Evolutionary conservation across 2,888 invertebrate species (phyloP), one percentile per base, ranked within the genome.

Genomic region (Boloria selene): DNA sequence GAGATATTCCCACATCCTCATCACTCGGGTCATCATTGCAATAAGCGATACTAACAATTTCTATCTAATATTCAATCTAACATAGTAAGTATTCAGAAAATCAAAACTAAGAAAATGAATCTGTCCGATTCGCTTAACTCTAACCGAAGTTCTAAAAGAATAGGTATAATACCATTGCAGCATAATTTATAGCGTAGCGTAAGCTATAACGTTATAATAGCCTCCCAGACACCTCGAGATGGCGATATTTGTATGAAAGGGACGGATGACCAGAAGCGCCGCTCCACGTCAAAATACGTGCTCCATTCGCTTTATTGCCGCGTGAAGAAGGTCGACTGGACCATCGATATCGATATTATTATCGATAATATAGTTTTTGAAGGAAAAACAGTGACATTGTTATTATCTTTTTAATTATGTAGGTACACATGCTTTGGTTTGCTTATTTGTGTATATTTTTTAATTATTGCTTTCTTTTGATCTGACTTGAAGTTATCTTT

Each of bases 221-320:
- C 86, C 83, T 87, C 79, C 79, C 88, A 86, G 87, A 87, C 88
- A 89, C 89, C 87, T 88, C 81, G 73, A 81, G 88, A 90, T 69
- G 74, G 51, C 64, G 73, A 72, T 73, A 82, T 83, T 65, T 51
- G 85, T 18, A 72, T 61, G 83, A 90, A 72, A 7, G 79, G 71
- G 87, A 88, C 14, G 75, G 70, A 70, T 67, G 88, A 90, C 89
- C 92, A 92, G 92, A 92, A 92, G 92, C 92, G 92, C 92, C 92
- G 90, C 90, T 90, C 85, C 84, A 89, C 92, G 92, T 92, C 92
- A 91, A 92, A 92, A 92, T 92, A 92, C 92, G 91, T 90, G 92
- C 88, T 87, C 86, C 88, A 88, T 88, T 92, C 91, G 92, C 91
- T 92, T 92, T 92, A 91, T 92, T 91, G 84, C 90, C 81, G 78